Evolutionary conservation across 2,888 invertebrate species (phyloP).

Genomic region (Drosophila algonquin): DNA sequence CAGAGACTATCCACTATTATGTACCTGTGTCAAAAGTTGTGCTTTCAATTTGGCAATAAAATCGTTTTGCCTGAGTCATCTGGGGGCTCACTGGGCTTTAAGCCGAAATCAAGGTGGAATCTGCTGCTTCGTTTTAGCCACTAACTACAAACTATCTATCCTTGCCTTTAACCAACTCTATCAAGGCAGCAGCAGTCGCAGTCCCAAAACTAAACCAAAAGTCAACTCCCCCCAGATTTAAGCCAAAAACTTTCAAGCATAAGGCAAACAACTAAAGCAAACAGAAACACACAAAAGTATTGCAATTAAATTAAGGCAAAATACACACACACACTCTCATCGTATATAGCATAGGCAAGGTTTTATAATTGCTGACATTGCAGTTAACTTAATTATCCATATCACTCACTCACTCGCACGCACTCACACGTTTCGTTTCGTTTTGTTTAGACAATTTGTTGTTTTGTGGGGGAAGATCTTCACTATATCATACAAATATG

Average conservation of each 20-base stretch:
- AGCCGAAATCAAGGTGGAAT: conserved; percentile 61
- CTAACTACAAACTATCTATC: conserved; percentile 1
- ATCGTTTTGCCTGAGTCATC: conserved; percentile 62
- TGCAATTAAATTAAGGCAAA: conserved; percentile 52
- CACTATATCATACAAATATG: neutral
- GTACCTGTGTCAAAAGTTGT: conserved; percentile 38
- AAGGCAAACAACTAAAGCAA: conserved; percentile 46
- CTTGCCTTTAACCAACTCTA: conserved; percentile 16
- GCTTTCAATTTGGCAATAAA: conserved; percentile 53
- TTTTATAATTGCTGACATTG: conserved; percentile 49
- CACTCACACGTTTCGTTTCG: neutral
- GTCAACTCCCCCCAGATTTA: conserved; percentile 3
- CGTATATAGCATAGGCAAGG: conserved; percentile 22
- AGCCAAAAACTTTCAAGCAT: conserved; percentile 35
- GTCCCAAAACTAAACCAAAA: conserved; percentile 29
- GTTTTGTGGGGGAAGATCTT: conserved; percentile 14
- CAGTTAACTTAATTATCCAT: conserved; percentile 56
- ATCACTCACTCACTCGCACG: conserved; percentile 44
- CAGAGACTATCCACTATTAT: conserved; percentile 15
- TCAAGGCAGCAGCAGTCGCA: no score
- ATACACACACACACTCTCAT: conserved; percentile 7
- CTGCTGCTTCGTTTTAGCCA: conserved; percentile 2
- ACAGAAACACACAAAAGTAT: conserved; percentile 40
- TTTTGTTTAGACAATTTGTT: conserved; percentile 15
- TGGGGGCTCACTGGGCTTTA: conserved; percentile 47